phyloP scores from a whole-genome alignment of 1,140 invertebrate genomes.

The Atopsyche davidsoni region DNA sequence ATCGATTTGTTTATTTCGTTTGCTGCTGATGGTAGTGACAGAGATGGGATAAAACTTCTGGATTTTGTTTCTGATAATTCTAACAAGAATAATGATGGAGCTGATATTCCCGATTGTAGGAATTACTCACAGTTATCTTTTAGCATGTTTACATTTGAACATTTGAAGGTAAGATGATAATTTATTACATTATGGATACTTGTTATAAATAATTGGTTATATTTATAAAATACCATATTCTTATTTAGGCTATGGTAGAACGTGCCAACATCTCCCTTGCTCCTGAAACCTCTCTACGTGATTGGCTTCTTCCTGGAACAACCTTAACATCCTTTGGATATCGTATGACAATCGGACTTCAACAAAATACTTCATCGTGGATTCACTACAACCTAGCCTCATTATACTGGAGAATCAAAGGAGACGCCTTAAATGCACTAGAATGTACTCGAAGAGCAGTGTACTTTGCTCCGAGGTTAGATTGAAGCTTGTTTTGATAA shows the following conservation, averaged over 20 bases:
- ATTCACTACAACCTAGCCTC: conserved; percentile 77
- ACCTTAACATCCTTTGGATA: conserved; percentile 62
- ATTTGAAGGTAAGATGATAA: conserved; percentile 57
- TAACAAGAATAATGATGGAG: conserved; percentile 27
- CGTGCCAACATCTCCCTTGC: conserved; percentile 57
- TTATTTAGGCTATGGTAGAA: conserved; percentile 54
- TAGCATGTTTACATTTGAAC: conserved; percentile 75
- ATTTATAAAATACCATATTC: too few species aligned
- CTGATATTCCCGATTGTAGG: conserved; percentile 61
- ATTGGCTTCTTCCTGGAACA: conserved; percentile 55
- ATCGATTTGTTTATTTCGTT: conserved; percentile 67
- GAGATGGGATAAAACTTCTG: conserved; percentile 36
- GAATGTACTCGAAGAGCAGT: conserved; percentile 76
- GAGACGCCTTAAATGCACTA: conserved; percentile 69
- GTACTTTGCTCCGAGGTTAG: conserved; percentile 69
- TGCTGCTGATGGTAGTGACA: conserved; percentile 50
- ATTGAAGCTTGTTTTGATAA: too few species aligned
- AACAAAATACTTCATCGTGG: conserved; percentile 73
- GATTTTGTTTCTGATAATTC: conserved; percentile 29
- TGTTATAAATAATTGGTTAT: conserved; percentile 7
- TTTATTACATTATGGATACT: neutral
- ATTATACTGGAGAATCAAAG: conserved; percentile 78
- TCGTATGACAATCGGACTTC: conserved; percentile 57
- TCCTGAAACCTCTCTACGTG: conserved; percentile 60
- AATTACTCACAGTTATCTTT: conserved; percentile 60